Evolutionary conservation across 1,140 invertebrate species (phyloP), one percentile per base, ranked within the genome.

Genomic region (Drosophila nebulosa): DNA sequence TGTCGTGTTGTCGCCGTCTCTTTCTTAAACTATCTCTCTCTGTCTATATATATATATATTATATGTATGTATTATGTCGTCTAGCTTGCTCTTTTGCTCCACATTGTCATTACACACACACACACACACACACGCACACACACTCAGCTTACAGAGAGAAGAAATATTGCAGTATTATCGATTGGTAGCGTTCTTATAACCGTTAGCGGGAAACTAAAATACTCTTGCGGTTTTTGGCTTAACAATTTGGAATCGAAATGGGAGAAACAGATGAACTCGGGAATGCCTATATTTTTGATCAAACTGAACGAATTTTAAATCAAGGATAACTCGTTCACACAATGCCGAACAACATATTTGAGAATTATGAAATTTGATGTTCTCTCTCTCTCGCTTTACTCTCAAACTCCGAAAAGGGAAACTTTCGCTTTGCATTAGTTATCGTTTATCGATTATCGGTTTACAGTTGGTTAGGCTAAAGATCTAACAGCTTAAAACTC

Each of bases 281-380:
- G 18, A 14, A 14, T 55, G 27, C 32, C 16, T 36, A 4, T 50
- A 18, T 69, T 73, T 42, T 57, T 51, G 24, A 42, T 50, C 27
- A 26, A 59, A 27, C 21, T 30, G 16, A 74, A 66, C 70, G 68
- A 69, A 71, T 39, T 35, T 36, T 39, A 61, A 62, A 26, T 21
- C 58, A 22, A 55, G 42, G 46, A 26, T 27, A 36, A 55, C 59
- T 62, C 52, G 21, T 39, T n/a, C 4, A 46, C n/a, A 58, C 1
- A 39, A 32, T 35, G 10, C 18, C 36, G 7, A 46, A 18, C 3
- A n/a, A n/a, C n/a, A n/a, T n/a, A n/a, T n/a, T n/a, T n/a, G n/a
- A n/a, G n/a, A n/a, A 10, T 22, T 10, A 26, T 26, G 4, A 26
- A 26, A 26, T n/a, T n/a, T n/a, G n/a, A n/a, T n/a, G n/a, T n/a